Evolutionary conservation across 2,888 invertebrate genomes (phyloP).

Genomic region (Zygogramma bicolorata): DNA sequence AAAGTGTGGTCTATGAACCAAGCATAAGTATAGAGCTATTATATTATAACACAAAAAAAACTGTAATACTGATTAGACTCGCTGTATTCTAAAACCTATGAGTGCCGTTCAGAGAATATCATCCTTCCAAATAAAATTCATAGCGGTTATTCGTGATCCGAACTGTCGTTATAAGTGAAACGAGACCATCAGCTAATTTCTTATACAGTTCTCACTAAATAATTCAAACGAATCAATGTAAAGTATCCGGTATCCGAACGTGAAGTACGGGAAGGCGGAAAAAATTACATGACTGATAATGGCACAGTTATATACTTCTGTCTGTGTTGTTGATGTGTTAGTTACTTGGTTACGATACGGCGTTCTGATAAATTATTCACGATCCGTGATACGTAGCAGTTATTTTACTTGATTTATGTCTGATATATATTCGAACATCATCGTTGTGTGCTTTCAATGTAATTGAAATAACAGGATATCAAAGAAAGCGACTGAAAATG

Average conservation of each 20-base stretch:
- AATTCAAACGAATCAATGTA: not conserved
- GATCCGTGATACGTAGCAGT: conserved; percentile 45
- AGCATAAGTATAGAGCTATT: no score
- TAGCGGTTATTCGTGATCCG: not conserved
- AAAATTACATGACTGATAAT: conserved; percentile 23
- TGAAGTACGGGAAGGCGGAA: not conserved
- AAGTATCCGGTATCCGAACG: not conserved
- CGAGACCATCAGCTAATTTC: not conserved
- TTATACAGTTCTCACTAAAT: not conserved
- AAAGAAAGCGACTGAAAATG: not conserved
- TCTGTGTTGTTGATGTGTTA: conserved; percentile 45
- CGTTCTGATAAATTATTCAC: conserved; percentile 46
- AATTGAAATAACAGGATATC: not conserved
- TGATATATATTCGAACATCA: conserved; percentile 20
- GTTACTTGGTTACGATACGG: conserved; percentile 48
- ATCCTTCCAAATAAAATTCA: not conserved
- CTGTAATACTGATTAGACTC: no score
- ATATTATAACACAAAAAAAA: no score
- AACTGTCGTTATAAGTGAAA: not conserved
- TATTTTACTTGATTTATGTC: conserved; percentile 43
- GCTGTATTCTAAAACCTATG: no score
- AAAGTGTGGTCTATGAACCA: no score
- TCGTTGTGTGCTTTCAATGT: not conserved
- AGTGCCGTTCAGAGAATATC: no score
- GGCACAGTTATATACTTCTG: conserved; percentile 40